Evolutionary conservation across 2,113 vertebrate species (phyloP).

Genomic region (Irena cyanogastra): DNA sequence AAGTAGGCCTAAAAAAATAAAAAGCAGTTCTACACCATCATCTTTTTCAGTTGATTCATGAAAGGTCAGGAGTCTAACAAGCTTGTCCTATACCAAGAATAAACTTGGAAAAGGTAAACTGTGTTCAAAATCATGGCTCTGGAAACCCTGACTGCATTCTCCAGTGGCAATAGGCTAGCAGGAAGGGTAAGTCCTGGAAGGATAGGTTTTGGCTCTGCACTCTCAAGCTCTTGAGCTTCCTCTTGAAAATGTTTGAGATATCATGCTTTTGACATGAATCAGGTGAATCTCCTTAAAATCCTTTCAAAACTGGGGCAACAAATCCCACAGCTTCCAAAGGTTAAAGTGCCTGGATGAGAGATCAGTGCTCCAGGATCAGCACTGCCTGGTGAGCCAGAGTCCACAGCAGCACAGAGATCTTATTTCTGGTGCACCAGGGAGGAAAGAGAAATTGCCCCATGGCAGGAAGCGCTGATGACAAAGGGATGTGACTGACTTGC

Average conservation of each 20-base stretch:
- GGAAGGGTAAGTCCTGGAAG: background rate
- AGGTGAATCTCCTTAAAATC: background rate
- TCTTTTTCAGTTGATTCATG: background rate
- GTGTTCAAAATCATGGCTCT: background rate
- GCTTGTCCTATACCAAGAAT: background rate
- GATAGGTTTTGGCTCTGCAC: background rate
- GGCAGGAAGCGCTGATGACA: too few relatives aligned
- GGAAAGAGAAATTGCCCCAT: background rate
- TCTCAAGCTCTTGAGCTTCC: background rate
- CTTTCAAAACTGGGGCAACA: background rate
- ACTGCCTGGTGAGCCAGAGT: background rate
- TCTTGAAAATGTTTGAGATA: background rate
- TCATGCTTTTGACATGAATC: background rate
- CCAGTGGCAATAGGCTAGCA: background rate
- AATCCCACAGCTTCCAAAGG: background rate
- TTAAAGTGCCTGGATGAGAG: background rate
- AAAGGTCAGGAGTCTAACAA: background rate
- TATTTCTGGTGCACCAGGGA: background rate
- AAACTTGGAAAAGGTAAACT: background rate
- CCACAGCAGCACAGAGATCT: background rate
- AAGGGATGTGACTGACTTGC: background rate
- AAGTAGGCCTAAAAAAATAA: background rate
- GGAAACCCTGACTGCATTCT: background rate
- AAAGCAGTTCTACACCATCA: background rate
- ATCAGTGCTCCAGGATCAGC: background rate